Conservation (phyloP, 2,113 vertebrate species). For the Anas platyrhynchos region DNA sequence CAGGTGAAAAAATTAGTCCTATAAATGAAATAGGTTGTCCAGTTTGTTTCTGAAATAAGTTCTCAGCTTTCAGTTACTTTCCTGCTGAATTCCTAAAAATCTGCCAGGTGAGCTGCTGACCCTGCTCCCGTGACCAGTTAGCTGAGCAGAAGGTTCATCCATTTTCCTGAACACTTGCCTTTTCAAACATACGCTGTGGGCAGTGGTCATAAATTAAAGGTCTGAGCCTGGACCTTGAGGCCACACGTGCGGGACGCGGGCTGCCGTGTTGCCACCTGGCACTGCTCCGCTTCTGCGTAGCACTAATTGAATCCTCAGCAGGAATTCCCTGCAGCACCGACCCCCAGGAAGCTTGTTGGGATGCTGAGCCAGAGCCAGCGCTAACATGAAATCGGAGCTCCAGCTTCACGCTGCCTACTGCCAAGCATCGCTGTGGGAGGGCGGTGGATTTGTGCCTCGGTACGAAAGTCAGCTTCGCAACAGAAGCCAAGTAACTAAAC, state of each 20-base stretch:
- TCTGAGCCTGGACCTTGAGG: neutral
- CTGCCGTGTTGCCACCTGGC: neutral
- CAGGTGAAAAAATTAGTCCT: neutral
- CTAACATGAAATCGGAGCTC: neutral
- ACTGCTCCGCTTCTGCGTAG: neutral
- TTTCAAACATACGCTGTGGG: neutral
- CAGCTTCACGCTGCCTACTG: neutral
- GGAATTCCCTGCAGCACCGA: neutral
- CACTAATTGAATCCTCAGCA: neutral
- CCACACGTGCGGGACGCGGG: accelerated
- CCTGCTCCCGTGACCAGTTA: neutral
- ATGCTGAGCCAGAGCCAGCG: neutral
- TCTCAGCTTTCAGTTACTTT: neutral
- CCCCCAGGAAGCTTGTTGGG: neutral
- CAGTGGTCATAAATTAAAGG: neutral
- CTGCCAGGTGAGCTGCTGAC: neutral
- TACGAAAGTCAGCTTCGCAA: neutral
- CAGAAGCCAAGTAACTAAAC: neutral
- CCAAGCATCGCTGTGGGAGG: neutral
- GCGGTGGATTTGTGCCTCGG: neutral
- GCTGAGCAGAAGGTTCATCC: neutral
- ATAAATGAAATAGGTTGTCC: neutral
- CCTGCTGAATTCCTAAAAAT: neutral
- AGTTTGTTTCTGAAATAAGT: neutral
- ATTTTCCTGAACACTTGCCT: neutral